A percentile compares a stretch with the other conserved stretches of the same genome.
phyloP scores from a whole-genome alignment of 2,888 invertebrate genomes.

The Meandrusa payeni region DNA sequence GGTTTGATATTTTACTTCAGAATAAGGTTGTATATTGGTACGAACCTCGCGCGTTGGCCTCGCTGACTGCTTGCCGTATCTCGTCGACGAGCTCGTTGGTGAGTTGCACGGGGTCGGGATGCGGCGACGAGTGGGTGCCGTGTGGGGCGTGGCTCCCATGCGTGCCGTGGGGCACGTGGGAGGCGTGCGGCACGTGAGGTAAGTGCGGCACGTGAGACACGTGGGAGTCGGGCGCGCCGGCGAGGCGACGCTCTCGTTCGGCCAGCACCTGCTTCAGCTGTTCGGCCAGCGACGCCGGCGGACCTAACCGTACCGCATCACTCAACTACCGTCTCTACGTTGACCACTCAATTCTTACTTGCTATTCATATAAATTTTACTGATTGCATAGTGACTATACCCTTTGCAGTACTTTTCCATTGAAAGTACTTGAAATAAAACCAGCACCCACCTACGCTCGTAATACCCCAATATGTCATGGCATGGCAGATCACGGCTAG shows the following conservation, averaged over 20 bases:
- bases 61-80: constrained; percentile 92
- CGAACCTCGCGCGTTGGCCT: constrained; percentile 92
- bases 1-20: no score
- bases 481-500: no score
- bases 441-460: no score
- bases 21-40: constrained; percentile 2
- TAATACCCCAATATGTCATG: no score
- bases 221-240: constrained; percentile 55
- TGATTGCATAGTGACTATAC: no score
- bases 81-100: constrained; percentile 92
- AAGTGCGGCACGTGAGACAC: constrained; percentile 30
- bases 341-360: no score
- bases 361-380: no score
- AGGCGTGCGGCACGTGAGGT: constrained; percentile 17
- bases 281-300: constrained; percentile 90
- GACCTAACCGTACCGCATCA: constrained; percentile 63
- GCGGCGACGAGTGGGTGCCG: constrained; percentile 27
- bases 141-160: constrained; percentile 15
- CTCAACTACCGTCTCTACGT: constrained; percentile 8
- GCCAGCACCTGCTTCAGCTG: constrained; percentile 93
- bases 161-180: constrained; percentile 20
- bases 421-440: no score
- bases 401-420: no score
- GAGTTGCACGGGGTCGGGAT: constrained; percentile 85
- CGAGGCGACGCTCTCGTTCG: constrained; percentile 89